Evolutionary conservation across 2,113 vertebrate genomes (phyloP).

Genomic region (Gobius niger): DNA sequence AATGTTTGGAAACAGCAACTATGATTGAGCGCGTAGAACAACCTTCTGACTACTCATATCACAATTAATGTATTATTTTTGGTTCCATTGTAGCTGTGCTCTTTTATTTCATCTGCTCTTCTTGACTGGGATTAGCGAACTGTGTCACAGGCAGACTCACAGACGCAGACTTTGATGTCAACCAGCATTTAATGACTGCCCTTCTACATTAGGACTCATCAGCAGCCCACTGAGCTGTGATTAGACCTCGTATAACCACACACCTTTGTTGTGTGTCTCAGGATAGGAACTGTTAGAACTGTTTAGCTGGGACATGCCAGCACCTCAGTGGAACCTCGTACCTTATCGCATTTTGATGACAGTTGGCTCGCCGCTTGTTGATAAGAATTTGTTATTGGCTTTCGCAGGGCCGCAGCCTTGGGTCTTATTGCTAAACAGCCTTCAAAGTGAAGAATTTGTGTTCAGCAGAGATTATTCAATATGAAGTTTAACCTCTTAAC

Average conservation of each 20-base stretch:
- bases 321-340: conserved; percentile 39
- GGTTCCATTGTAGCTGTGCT: too few species aligned
- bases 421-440: conserved; percentile 18
- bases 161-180: conserved; percentile 36
- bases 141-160: too few species aligned
- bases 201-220: conserved; percentile 16
- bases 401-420: conserved; percentile 3
- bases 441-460: neutral
- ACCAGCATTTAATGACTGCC: conserved; percentile 53
- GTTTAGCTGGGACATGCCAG: conserved; percentile 40
- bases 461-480: neutral
- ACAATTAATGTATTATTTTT: too few species aligned
- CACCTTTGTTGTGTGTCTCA: conserved; percentile 17
- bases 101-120: conserved; percentile 36
- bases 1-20: too few species aligned
- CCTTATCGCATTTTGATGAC: conserved; percentile 40
- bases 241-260: conserved; percentile 51
- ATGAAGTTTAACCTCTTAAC: too few species aligned
- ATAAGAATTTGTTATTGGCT: conserved; percentile 29
- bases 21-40: too few species aligned
- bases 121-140: too few species aligned
- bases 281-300: conserved; percentile 9
- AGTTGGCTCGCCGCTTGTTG: conserved; percentile 9
- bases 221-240: neutral
- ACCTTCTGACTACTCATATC: too few species aligned